phyloP scores from a whole-genome alignment of 2,113 vertebrate species.

The Fukomys damarensis region DNA sequence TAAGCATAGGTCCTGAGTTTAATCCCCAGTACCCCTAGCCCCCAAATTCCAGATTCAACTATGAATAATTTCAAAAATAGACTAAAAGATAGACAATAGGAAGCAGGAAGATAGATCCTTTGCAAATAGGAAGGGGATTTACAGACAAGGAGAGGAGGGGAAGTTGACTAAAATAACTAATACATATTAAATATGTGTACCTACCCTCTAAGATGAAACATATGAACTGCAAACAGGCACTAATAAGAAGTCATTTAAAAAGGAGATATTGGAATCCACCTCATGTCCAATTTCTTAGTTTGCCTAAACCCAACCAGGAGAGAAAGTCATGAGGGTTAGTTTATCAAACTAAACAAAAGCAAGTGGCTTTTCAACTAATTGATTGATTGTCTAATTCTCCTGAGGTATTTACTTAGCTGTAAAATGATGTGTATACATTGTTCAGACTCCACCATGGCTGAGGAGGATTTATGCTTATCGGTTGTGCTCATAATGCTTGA shows the following conservation, averaged over 20 bases:
- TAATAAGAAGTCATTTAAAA: neutral
- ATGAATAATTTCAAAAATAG: neutral
- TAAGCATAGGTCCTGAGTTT: too few species aligned
- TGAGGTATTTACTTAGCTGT: conserved; percentile 42
- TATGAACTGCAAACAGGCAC: neutral
- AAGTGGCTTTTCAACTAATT: conserved; percentile 35
- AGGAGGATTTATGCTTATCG: conserved; percentile 17
- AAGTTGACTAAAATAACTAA: neutral
- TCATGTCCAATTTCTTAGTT: conserved; percentile 34
- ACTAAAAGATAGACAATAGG: neutral
- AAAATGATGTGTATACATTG: conserved; percentile 19
- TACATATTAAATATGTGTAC: neutral
- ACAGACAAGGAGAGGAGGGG: neutral
- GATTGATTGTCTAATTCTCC: conserved; percentile 25
- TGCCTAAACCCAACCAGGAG: neutral
- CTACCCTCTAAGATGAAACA: neutral
- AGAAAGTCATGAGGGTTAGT: conserved; percentile 12
- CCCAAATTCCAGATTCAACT: too few species aligned
- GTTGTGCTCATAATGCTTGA: conserved; percentile 47
- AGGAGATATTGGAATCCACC: conserved; percentile 2
- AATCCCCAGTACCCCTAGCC: too few species aligned
- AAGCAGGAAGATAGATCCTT: neutral
- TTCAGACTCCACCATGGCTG: neutral
- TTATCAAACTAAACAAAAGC: conserved; percentile 29
- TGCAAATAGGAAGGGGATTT: neutral